phyloP scores from a whole-genome alignment of 1,140 invertebrate species.

The Rhopalosiphum maidis region DNA sequence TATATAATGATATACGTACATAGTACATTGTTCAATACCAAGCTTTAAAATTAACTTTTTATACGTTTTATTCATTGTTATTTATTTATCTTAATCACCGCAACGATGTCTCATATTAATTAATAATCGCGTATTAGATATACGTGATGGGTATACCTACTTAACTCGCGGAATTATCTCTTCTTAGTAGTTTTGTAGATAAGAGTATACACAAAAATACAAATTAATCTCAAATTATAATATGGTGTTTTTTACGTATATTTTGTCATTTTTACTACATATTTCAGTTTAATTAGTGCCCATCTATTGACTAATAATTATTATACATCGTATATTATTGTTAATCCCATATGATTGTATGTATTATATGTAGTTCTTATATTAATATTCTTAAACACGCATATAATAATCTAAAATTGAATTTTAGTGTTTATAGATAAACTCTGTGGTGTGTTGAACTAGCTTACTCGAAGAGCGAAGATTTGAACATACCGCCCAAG shows the following conservation, averaged over 20 bases:
- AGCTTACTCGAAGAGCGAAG: too few species aligned
- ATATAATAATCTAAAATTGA: neutral
- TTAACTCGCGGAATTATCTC: neutral
- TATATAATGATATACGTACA: too few species aligned
- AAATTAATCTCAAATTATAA: neutral
- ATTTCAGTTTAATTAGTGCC: neutral
- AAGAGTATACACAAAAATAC: neutral
- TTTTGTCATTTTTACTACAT: neutral
- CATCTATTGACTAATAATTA: neutral
- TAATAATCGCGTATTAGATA: neutral
- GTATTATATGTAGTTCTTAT: too few species aligned
- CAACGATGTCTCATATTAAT: neutral
- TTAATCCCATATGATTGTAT: too few species aligned
- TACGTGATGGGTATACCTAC: neutral
- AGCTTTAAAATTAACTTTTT: neutral
- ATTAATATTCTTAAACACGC: too few species aligned
- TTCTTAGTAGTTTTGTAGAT: neutral
- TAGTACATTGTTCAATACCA: neutral
- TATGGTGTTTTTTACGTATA: neutral
- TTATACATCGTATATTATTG: too few species aligned
- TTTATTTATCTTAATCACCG: neutral
- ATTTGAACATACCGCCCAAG: too few species aligned
- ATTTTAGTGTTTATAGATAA: neutral
- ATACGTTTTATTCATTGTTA: neutral
- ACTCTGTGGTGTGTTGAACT: too few species aligned